Base-by-base conservation (phyloP, 2,797 vertebrate species). In the Microctenopoma steveboyesi region DNA sequence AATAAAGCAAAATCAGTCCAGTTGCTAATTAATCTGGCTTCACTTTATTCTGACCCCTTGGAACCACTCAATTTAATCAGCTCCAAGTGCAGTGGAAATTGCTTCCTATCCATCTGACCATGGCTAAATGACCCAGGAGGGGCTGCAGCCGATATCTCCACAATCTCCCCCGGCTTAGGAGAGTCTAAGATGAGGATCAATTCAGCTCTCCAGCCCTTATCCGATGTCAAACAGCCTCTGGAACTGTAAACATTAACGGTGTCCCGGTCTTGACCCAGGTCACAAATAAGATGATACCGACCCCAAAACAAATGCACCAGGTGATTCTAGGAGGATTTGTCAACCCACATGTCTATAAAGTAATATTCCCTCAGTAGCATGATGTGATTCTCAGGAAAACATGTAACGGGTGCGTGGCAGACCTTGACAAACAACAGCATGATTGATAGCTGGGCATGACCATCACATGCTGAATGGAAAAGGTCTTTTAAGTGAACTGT, bases 131-230 rank as follows among this genome's bases (percentile, higher is more conserved):
- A 85, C 88, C 85, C 79, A 55, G 72, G 69, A 89, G 84, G 84
- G 81, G 58, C 74, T 56, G 43, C 78, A 76, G 58, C 69, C 37
- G 58, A 88, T 89, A 93, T 94, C 87, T 82, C 73, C 79, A 62
- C 80, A 83, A 93, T 94, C 92, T 92, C 69, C 81, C 71, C 69
- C 73, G 74, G 88, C 83, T 93, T 91, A 92, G 76, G 81, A 82
- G 85, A 88, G 83, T 90, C 92, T 88, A 89, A 89, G 83, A 90
- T 90, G 79, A 63, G 84, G 90, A 93, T 90, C 86, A 81, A 89
- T 88, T 86, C 78, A 72, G 72, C 82, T 83, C 82, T 68, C 27
- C 63, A 65, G 74, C 72, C 84, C 84, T 92, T 88, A 92, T 93
- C 92, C 89, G 85, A 92, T 92, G 86, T 90, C 89, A 86, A 53